Conservation (phyloP, 1,140 invertebrate species). For the Phthorimaea operculella region DNA sequence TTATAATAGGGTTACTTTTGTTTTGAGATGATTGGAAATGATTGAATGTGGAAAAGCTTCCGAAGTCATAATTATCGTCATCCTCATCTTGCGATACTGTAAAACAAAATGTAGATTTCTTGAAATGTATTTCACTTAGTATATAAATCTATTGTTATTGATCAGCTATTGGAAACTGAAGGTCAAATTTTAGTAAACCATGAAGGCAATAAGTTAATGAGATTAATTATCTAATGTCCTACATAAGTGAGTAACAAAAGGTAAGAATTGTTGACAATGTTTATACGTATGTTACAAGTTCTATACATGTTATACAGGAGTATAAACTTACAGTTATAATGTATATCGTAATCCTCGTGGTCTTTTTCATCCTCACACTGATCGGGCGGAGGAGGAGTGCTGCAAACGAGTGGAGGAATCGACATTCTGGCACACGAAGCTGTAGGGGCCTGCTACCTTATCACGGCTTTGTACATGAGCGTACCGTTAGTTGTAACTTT, state of each 20-base stretch:
- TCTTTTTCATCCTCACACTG: constrained; percentile 63
- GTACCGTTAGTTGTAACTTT: neutral
- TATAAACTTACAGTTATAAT: constrained; percentile 52
- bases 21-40: constrained; percentile 15
- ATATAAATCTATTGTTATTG: neutral
- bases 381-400: constrained; percentile 63
- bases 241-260: neutral
- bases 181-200: neutral
- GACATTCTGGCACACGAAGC: constrained; percentile 44
- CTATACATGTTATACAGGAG: neutral
- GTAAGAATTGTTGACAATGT: no score
- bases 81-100: constrained; percentile 56
- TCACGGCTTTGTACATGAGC: neutral
- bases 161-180: neutral
- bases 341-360: constrained; percentile 56
- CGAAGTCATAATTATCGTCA: constrained; percentile 46
- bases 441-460: neutral
- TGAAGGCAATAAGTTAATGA: neutral
- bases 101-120: constrained; percentile 19
- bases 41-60: constrained; percentile 30
- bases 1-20: neutral
- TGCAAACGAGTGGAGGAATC: constrained; percentile 65
- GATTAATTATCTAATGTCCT: constrained; percentile 1
- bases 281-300: no score
- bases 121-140: neutral